These are phyloP conservation scores for Odontomyia ornata DNA, from an alignment of 2,888 invertebrate species.

Conservation along the genomic window DNA sequence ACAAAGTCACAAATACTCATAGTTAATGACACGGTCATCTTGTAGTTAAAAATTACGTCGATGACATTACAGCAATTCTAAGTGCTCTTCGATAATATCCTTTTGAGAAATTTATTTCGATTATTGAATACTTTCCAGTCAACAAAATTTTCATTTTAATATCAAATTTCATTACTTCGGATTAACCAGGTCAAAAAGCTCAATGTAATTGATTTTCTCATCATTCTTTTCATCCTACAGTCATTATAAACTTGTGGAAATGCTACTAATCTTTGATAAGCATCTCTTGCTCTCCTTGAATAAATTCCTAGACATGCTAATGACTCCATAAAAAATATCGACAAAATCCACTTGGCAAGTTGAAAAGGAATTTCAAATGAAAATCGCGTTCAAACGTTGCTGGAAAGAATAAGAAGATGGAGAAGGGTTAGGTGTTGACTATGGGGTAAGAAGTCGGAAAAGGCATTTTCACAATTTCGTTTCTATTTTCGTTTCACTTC, in stretches of 20 bases:
- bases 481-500: conserved; percentile 24
- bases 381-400: conserved; percentile 1
- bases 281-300: background rate
- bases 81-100: no score
- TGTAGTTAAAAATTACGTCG: no score
- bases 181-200: no score
- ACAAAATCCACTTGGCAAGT: conserved; percentile 27
- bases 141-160: no score
- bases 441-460: background rate
- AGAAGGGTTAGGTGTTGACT: no score
- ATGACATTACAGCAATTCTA: no score
- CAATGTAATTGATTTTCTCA: conserved; percentile 10
- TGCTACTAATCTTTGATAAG: conserved; percentile 1
- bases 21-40: no score
- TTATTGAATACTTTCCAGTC: no score
- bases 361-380: conserved; percentile 30
- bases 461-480: background rate
- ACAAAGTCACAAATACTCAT: no score
- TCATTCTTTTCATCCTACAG: background rate
- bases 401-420: no score
- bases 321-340: conserved; percentile 34
- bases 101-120: no score
- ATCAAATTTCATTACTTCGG: no score
- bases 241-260: background rate
- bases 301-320: conserved; percentile 22